Evolutionary conservation across 2,888 invertebrate species (phyloP), one percentile per base, ranked within the genome.

Genomic region (Ceriagrion tenellum): DNA sequence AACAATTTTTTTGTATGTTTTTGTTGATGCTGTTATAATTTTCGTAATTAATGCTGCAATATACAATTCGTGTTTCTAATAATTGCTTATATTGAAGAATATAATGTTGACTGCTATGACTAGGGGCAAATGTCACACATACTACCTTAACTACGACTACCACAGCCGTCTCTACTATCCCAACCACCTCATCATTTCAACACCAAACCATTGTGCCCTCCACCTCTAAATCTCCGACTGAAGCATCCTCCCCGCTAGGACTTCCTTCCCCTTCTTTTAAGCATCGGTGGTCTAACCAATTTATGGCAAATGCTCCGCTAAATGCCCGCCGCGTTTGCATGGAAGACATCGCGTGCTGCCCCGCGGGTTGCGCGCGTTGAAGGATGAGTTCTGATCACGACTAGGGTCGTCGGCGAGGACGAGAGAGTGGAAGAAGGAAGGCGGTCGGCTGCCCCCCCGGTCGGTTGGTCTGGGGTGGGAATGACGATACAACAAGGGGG

Each of bases 241-340:
- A 12, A 26, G n/a, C 16, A n/a, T n/a, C n/a, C 63, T n/a, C 47
- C 47, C 47, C 93, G n/a, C n/a, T 47, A n/a, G 69, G 69, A 47
- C 47, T 35, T 47, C 69, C 93, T 74, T 12, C 16, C 69, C 35
- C 23, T 69, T 55, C 89, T 55, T 12, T 89, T 89, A 59, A 47
- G 93, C 93, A 93, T 93, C 93, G 93, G n/a, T 69, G 93, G 40
- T 93, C 47, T 55, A 93, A 93, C 93, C 93, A 93, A 93, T 93
- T 93, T 93, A 93, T 93, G 93, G 93, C 93, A 93, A 93, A 93
- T 93, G 69, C 93, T 35, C 69, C 47, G 93, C 93, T 93, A 93
- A 81, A 93, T 93, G 69, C 74, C 47, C 93, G 20, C 35, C 74
- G 13, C 91, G 26, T 40, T 93, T 63, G 93, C 69, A 69, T 74